phyloP scores from a whole-genome alignment of 2,113 vertebrate genomes.

The Calyptommatus sinebrachiatus region DNA sequence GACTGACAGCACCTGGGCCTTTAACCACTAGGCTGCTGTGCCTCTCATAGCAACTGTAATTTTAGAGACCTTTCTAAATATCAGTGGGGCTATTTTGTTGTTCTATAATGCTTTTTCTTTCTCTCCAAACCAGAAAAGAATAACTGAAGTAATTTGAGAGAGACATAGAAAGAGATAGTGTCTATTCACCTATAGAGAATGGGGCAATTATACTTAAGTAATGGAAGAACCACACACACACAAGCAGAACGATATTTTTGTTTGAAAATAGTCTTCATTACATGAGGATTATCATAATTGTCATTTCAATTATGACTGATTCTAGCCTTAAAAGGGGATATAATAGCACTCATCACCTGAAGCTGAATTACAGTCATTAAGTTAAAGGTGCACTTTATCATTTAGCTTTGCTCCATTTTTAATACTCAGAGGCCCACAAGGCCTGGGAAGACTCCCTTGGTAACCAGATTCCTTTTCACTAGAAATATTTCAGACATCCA shows the following conservation, averaged over 20 bases:
- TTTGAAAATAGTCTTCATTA: conserved; percentile 68
- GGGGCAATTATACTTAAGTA: conserved; percentile 18
- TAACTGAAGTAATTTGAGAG: neutral
- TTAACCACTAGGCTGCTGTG: too few relatives aligned
- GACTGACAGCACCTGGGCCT: too few relatives aligned
- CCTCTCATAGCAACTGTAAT: too few relatives aligned
- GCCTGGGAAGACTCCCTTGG: conserved; percentile 43
- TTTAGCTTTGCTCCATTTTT: conserved; percentile 52
- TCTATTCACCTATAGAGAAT: conserved; percentile 19
- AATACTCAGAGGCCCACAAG: conserved; percentile 35
- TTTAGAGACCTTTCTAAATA: too few relatives aligned
- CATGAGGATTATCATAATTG: conserved; percentile 57
- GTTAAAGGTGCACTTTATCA: conserved; percentile 60
- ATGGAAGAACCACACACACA: neutral
- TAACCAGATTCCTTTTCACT: conserved; percentile 41
- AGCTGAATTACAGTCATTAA: conserved; percentile 58
- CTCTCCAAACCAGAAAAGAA: conserved; percentile 12
- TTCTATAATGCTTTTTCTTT: neutral
- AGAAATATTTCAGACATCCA: conserved; percentile 50
- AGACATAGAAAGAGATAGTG: conserved; percentile 26
- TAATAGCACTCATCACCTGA: conserved; percentile 57
- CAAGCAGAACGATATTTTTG: conserved; percentile 30
- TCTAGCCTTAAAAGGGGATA: conserved; percentile 57
- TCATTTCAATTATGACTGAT: conserved; percentile 63
- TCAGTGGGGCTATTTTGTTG: too few relatives aligned